Evolutionary conservation across 2,797 vertebrate species (phyloP).

Genomic region (Typhlichthys subterraneus): DNA sequence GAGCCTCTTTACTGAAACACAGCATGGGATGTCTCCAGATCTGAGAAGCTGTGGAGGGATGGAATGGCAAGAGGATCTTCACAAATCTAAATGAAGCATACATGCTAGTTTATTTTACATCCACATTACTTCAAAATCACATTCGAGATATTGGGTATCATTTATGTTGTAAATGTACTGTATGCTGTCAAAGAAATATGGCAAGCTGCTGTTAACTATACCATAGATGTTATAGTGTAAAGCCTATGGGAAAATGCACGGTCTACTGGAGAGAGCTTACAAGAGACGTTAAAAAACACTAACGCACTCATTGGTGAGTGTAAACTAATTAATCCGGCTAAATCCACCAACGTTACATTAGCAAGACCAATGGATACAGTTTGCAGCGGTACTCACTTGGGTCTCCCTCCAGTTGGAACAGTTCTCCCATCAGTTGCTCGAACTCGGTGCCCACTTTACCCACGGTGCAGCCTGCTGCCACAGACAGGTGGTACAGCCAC

Average conservation of each 20-base stretch:
- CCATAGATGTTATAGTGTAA: too few relatives aligned
- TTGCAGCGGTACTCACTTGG: constrained; percentile 76
- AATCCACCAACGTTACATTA: neutral
- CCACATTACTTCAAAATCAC: too few relatives aligned
- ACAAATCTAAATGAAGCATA: neutral
- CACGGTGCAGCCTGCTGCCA: constrained; percentile 86
- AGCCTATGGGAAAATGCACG: too few relatives aligned
- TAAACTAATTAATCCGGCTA: neutral
- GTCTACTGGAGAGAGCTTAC: too few relatives aligned
- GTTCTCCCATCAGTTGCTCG: constrained; percentile 91
- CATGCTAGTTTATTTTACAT: too few relatives aligned
- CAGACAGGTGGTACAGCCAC: constrained; percentile 93
- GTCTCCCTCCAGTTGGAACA: constrained; percentile 88
- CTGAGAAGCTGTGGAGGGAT: constrained; percentile 80
- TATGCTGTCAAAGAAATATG: too few relatives aligned
- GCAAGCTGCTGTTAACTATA: too few relatives aligned
- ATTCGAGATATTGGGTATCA: too few relatives aligned
- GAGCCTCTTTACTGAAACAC: constrained; percentile 94
- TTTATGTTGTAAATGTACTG: too few relatives aligned
- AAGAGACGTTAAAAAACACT: too few relatives aligned
- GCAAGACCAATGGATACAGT: neutral
- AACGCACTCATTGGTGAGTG: too few relatives aligned
- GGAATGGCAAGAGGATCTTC: neutral
- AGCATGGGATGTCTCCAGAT: constrained; percentile 90
- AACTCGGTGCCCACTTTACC: constrained; percentile 93